Conservation (phyloP, 1,140 invertebrate species). For the Paramacrobiotus metropolitanus region DNA sequence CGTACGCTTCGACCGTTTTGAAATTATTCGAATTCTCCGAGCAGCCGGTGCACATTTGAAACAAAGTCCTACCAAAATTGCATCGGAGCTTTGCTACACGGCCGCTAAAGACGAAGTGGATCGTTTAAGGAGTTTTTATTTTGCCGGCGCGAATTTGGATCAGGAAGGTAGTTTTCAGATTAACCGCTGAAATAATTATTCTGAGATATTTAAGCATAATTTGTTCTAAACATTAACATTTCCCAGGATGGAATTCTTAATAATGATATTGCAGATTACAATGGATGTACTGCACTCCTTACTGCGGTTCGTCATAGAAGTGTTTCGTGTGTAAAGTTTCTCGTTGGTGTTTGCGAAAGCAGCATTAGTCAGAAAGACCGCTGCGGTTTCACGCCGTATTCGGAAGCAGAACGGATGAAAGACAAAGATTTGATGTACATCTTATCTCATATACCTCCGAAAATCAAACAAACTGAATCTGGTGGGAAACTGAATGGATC, state of each 20-base stretch:
- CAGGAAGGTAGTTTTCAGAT: slow-evolving; percentile 15
- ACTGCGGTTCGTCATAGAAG: not conserved
- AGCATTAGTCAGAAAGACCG: not conserved
- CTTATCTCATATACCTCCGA: not conserved
- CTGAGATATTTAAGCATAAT: not conserved
- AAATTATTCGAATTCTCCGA: not conserved
- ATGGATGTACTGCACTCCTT: not conserved
- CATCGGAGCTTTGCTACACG: slow-evolving; percentile 20
- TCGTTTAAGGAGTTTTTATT: slow-evolving; percentile 31
- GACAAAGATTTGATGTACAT: not conserved
- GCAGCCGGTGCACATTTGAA: not conserved
- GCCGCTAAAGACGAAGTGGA: slow-evolving; percentile 24
- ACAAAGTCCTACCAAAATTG: not conserved
- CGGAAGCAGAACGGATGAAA: not conserved
- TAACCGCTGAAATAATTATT: not conserved
- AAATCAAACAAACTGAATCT: no score
- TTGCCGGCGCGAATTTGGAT: slow-evolving; percentile 38
- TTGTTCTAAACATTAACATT: not conserved
- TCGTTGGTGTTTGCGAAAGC: not conserved
- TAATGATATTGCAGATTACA: not conserved
- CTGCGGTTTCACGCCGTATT: not conserved
- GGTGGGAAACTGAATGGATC: no score
- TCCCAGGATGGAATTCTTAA: no score
- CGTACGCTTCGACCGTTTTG: slow-evolving; percentile 2
- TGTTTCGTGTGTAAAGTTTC: not conserved